Base-by-base conservation (phyloP, 2,888 invertebrate genomes). In the Encarsia formosa region DNA sequence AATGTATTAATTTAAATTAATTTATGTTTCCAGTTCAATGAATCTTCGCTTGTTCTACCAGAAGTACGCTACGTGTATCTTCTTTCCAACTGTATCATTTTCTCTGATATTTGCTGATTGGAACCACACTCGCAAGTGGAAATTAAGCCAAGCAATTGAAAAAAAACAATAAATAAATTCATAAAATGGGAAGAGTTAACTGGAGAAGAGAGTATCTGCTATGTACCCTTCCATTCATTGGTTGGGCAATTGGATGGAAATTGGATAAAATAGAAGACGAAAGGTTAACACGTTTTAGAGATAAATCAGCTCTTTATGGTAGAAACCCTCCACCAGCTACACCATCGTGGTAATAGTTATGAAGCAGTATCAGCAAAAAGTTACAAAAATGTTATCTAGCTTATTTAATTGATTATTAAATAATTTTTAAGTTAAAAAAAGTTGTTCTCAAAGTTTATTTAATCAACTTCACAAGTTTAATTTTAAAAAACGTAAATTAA, bases 291-390 rank as follows among this genome's bases (percentile, higher is more conserved):
- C 75, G 73, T 60, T 92, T 85, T 70, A 79, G 91, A 54, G 91
- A 92, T 68, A 90, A 86, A 69, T 90, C 90, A 65, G 81, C 84
- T 42, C 74, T 92, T 32, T 92, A 85, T 68, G 88, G 87, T 19
- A 79, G 85, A 52, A 75, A 83, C 2, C 81, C 82, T 61, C 79
- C 81, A 58, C 86, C 83, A 6, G 84, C 86, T 54, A 68, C 77
- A 61, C 91, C 90, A 50, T 81, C 86, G 11, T 91, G 91, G 91
- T 85, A 85, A 34, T 81, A 64, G 78, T 26, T 11, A 8, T 26
- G 26, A 11, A 26, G 26, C 6, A 26, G 6, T 26, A 8, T 11
- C 11, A 26, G 6, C 11, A 11, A 35, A 15, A n/a, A n/a, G n/a
- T n/a, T n/a, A n/a, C 16, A 13, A 38, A 49, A n/a, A 42, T 41